Base-by-base conservation (phyloP, 1,140 invertebrate genomes). In the Hycleus phaleratus region DNA sequence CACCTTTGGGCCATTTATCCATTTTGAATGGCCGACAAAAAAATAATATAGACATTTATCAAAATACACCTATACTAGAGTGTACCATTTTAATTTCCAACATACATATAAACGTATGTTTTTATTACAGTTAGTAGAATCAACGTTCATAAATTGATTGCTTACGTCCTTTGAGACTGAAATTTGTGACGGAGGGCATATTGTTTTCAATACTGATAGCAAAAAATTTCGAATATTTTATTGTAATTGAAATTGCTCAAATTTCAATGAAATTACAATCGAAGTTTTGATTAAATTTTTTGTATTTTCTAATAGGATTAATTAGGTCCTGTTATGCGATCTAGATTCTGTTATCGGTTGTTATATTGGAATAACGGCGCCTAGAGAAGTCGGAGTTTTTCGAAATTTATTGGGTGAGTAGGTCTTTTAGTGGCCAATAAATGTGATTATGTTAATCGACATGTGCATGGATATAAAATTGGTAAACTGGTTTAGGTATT, bases 401-500 rank as follows among this genome's bases (percentile, higher is more conserved):
- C 4, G 32, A 32, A 32, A 32, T 32, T 32, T 32, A 32, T 32
- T 32, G 7, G 32, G 32, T 32, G 32, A 32, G 32, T 32, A 32
- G 32, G 32, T 32, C 32, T 32, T 32, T 32, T 7, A 32, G 32
- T 32, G 32, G 32, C 43, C 43, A 45, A 45, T 45, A 45, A 45
- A 26, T 38, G n/a, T 12, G 42, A 53, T 44, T 46, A 9, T 38
- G 46, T 51, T 12, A 12, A 47, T 52, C 43, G 55, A 48, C 44
- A 43, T 43, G 43, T 40, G 43, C 44, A 6, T 44, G 26, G 26
- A 25, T 39, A 25, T 8, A 56, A 58, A 57, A 54, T 59, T 52
- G 7, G 49, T 56, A 66, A 63, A 68, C 67, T 63, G 62, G 67
- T 68, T 68, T 67, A 43, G 55, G 59, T 44, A 65, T 65, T 61